Conservation (phyloP, 2,797 vertebrate genomes). For the Intellagama lesueurii region DNA sequence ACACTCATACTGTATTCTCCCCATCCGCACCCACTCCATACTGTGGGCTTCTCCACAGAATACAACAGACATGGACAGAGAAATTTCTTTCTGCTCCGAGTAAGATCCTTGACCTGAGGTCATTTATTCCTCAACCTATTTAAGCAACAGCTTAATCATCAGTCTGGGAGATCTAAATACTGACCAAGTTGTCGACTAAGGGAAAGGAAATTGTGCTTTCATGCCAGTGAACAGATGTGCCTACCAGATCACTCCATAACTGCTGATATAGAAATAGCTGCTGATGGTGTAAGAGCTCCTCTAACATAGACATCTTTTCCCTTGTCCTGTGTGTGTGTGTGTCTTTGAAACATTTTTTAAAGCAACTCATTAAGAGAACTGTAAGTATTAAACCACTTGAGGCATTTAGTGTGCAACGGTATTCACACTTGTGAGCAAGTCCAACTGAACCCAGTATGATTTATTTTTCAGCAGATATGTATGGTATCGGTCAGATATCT, state of each 20-base stretch:
- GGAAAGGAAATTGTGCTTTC: constrained; percentile 78
- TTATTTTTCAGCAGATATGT: background rate
- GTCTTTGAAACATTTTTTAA: background rate
- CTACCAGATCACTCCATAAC: constrained; percentile 71
- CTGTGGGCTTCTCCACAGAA: constrained; percentile 75
- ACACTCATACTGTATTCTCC: constrained; percentile 71
- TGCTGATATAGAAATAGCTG: constrained; percentile 73
- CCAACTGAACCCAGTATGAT: background rate
- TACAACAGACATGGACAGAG: constrained; percentile 67
- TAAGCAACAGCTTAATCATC: constrained; percentile 86
- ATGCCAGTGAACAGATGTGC: constrained; percentile 81
- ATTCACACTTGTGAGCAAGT: background rate
- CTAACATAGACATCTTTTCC: constrained; percentile 43
- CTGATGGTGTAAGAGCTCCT: constrained; percentile 69
- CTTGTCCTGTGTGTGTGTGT: too few species aligned
- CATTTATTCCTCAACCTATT: constrained; percentile 76
- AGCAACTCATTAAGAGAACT: background rate
- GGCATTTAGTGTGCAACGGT: background rate
- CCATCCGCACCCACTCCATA: constrained; percentile 46
- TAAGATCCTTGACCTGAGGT: constrained; percentile 57
- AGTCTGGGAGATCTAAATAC: constrained; percentile 84
- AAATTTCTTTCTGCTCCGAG: constrained; percentile 64
- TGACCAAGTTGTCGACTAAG: constrained; percentile 79
- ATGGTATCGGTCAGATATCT: background rate
- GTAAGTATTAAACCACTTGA: background rate